phyloP scores from a whole-genome alignment of 2,888 invertebrate genomes.

The Pyrocoelia pectoralis region DNA sequence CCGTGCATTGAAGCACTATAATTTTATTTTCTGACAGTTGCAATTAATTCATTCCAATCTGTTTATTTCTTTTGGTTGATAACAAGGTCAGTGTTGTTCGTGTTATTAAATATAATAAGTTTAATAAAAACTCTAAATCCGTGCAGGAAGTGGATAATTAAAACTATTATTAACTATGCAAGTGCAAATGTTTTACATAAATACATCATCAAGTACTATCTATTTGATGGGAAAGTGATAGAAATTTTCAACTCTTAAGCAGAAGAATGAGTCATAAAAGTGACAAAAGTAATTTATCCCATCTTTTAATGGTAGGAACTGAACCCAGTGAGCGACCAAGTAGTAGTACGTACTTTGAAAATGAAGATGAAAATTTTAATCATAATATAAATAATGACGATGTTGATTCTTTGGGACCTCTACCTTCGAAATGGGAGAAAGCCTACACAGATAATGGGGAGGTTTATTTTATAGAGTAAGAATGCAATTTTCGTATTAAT shows the following conservation, averaged over 20 bases:
- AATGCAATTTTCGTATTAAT: background rate
- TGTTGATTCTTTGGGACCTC: constrained; percentile 84
- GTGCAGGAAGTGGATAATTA: background rate
- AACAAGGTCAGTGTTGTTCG: constrained; percentile 6
- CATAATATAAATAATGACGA: constrained; percentile 66
- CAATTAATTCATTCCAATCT: background rate
- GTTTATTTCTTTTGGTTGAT: constrained; percentile 5
- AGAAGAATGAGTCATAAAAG: constrained; percentile 58
- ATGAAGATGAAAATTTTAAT: constrained; percentile 53
- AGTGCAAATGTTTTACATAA: background rate
- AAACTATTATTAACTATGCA: background rate
- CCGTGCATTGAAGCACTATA: background rate
- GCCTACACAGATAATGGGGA: constrained; percentile 97
- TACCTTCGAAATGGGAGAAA: constrained; percentile 97
- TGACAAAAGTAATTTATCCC: constrained; percentile 58
- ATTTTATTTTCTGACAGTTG: constrained; percentile 5
- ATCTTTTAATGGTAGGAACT: constrained; percentile 57
- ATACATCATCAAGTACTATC: background rate
- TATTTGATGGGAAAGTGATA: background rate
- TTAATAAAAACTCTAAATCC: background rate
- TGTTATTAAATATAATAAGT: background rate
- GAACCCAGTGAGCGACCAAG: constrained; percentile 50
- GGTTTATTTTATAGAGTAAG: constrained; percentile 96
- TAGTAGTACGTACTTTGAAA: constrained; percentile 52
- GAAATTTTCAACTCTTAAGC: background rate